A percentile compares a stretch with the other conserved stretches of the same genome.
These are phyloP conservation scores for Andrena marginata DNA, from an alignment of 2,888 invertebrate genomes.

Conservation along the genomic window DNA sequence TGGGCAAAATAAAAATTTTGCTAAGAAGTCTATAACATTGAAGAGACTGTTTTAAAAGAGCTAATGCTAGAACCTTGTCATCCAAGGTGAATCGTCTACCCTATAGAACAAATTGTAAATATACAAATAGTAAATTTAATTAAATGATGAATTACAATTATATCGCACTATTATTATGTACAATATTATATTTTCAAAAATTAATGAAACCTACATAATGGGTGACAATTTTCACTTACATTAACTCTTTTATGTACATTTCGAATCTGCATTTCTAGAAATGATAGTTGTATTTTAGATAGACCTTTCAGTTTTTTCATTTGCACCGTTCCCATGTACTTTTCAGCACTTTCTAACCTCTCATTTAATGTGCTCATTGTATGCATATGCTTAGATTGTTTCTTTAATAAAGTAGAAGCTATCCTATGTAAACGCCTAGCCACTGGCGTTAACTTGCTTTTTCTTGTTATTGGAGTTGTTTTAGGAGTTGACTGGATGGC, in stretches of 20 bases:
- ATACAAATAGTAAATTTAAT: neutral
- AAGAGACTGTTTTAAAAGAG: no score
- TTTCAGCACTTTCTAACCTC: neutral
- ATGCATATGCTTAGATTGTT: neutral
- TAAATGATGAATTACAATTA: neutral
- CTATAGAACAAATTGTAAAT: neutral
- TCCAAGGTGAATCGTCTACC: neutral
- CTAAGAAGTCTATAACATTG: no score
- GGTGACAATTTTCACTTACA: neutral
- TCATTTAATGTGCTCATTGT: neutral
- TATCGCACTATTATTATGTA: no score
- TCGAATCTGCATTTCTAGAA: neutral
- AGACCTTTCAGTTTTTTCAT: neutral
- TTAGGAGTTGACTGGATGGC: neutral
- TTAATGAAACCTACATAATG: neutral
- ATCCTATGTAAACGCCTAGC: neutral
- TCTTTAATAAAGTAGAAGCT: neutral
- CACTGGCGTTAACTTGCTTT: neutral
- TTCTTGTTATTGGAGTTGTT: neutral
- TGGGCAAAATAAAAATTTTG: no score
- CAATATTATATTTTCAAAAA: neutral
- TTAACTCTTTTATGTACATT: neutral
- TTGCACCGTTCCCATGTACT: neutral
- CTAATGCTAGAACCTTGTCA: no score
- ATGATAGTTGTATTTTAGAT: neutral